Evolutionary conservation across 2,113 vertebrate genomes (phyloP).

Genomic region (Pelvicachromis taeniatus): DNA sequence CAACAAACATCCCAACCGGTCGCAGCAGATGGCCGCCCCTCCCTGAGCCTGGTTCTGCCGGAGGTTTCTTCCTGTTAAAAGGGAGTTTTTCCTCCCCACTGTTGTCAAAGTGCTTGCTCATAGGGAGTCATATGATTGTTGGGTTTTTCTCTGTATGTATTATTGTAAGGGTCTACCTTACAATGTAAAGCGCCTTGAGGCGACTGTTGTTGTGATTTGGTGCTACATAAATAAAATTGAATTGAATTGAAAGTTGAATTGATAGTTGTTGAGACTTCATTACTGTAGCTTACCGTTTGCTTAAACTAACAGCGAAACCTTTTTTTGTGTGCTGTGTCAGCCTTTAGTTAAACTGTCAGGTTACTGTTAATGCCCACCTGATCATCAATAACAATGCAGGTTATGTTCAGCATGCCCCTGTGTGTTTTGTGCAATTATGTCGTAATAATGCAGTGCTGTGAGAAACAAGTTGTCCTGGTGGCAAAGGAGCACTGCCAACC

Average conservation of each 20-base stretch:
- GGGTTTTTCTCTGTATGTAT: too few species aligned
- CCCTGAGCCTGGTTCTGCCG: too few species aligned
- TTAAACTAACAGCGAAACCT: background rate
- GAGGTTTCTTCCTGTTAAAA: too few species aligned
- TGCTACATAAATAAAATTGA: too few species aligned
- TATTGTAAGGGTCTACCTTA: too few species aligned
- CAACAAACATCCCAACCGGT: background rate
- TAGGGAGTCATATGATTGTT: too few species aligned
- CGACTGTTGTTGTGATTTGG: too few species aligned
- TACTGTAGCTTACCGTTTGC: background rate
- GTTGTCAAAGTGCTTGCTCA: too few species aligned
- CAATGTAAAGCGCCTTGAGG: too few species aligned
- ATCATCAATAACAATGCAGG: background rate
- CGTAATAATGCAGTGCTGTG: background rate
- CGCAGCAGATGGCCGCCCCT: too few species aligned
- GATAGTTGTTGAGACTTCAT: background rate
- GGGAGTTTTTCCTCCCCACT: too few species aligned
- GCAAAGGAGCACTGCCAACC: fast-evolving
- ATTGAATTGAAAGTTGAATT: background rate
- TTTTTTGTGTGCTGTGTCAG: background rate
- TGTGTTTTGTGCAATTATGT: background rate
- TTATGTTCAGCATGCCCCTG: background rate
- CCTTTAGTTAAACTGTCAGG: background rate
- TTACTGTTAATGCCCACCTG: background rate
- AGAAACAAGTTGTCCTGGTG: background rate